Conservation (phyloP, 2,113 vertebrate genomes). For the Amblyopsis rosae region DNA sequence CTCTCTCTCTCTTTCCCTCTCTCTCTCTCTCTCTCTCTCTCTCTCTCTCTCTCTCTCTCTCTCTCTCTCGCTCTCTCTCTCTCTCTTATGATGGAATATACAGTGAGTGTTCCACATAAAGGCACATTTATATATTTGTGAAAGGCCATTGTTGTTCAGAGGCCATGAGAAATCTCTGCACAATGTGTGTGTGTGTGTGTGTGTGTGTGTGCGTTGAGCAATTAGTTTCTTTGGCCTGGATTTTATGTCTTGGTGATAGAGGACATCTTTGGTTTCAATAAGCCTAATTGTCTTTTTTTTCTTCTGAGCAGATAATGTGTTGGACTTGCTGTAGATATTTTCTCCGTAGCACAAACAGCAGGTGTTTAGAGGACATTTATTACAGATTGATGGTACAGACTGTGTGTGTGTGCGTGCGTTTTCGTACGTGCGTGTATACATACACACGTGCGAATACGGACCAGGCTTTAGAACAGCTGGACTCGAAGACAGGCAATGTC, state of each 20-base stretch:
- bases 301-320: neutral
- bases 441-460: neutral
- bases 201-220: neutral
- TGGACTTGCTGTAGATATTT: neutral
- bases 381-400: no score
- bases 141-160: constrained; percentile 53
- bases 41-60: constrained; percentile 2
- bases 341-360: no score
- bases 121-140: constrained; percentile 75
- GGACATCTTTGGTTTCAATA: neutral
- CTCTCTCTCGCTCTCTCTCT: neutral
- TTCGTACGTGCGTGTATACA: constrained; percentile 6
- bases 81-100: constrained; percentile 35
- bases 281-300: neutral
- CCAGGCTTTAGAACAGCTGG: neutral
- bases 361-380: no score
- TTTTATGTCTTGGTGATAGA: neutral
- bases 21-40: constrained; percentile 5
- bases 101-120: constrained; percentile 52
- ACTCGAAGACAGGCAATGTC: neutral
- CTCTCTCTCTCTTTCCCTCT: constrained; percentile 6
- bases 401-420: neutral
- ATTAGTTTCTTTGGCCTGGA: neutral
- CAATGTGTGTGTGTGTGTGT: constrained; percentile 2
- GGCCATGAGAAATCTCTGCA: neutral